Evolutionary conservation across 1,140 invertebrate species (phyloP), one percentile per base, ranked within the genome.

Genomic region (Sinonovacula constricta): DNA sequence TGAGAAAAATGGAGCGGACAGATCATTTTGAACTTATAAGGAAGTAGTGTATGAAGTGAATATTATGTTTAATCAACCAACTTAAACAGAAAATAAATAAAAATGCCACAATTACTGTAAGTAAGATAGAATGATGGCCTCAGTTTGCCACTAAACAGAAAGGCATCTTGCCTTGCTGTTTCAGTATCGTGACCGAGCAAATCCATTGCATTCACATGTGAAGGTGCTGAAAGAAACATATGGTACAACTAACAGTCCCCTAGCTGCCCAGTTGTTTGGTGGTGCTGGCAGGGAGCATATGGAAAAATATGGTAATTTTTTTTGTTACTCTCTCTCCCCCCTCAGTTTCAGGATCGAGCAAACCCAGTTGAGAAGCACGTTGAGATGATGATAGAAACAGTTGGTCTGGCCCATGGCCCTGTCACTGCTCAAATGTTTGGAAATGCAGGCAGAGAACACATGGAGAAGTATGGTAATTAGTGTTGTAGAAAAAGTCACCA

Each of bases 271-370:
- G 91, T 93, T 99, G 90, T 99, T 99, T 93, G 97, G 97, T 12
- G 98, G 98, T 92, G 98, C 98, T 80, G 98, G 95, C 7, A 92
- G 95, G 62, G 98, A 99, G 86, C 97, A 99, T 87, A 99, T 99
- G 97, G 94, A 97, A 86, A 98, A 97, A 91, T 98, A 98, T 92
- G 97, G 91, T 92, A 78, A 79, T 70, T 39, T 59, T 14, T 72
- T 14, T 15, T 12, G 14, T 45, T n/a, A n/a, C n/a, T n/a, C n/a
- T n/a, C n/a, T n/a, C n/a, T n/a, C n/a, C n/a, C n/a, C n/a, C n/a
- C n/a, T n/a, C 84, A 95, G 92, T 99, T 94, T 88, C 92, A 92
- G 57, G 98, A 99, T 89, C 94, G 98, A 62, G 96, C 96, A 0
- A 96, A 97, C 92, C 98, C 98, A 18, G 93, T 99, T 92, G 97